phyloP scores from a whole-genome alignment of 2,888 invertebrate genomes.

The Leucoptera coffeella region DNA sequence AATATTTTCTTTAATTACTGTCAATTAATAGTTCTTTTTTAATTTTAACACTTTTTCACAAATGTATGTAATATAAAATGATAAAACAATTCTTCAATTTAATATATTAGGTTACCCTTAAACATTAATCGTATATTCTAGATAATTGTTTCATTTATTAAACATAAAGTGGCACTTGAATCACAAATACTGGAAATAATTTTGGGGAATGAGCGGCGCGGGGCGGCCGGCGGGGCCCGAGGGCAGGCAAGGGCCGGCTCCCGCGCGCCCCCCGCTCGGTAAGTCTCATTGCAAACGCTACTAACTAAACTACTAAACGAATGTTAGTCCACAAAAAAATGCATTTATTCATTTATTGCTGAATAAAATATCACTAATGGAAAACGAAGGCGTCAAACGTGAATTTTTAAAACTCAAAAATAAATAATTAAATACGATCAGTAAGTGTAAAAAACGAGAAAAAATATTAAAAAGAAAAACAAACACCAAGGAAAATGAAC shows the following conservation, averaged over 20 bases:
- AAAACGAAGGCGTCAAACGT: conserved; percentile 41
- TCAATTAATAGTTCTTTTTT: conserved; percentile 50
- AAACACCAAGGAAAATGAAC: conserved; percentile 44
- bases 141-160: conserved; percentile 58
- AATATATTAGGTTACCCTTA: conserved; percentile 55
- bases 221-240: conserved; percentile 1
- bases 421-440: conserved; percentile 46
- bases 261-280: conserved; percentile 7
- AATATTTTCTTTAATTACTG: conserved; percentile 45
- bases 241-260: conserved; percentile 5
- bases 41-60: conserved; percentile 52
- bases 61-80: conserved; percentile 55
- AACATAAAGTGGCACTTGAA: conserved; percentile 75
- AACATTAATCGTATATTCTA: conserved; percentile 54
- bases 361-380: conserved; percentile 52
- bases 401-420: conserved; percentile 24
- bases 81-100: conserved; percentile 55
- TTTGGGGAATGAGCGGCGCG: conserved; percentile 34
- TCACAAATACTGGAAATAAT: conserved; percentile 71
- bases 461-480: conserved; percentile 19
- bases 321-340: conserved; percentile 36
- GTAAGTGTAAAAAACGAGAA: conserved; percentile 31
- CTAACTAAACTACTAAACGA: conserved; percentile 40
- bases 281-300: no score
- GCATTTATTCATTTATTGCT: conserved; percentile 48